A percentile compares a stretch with the other conserved stretches of the same genome.
Conservation (phyloP, 2,888 invertebrate genomes). For the Lumbricus terrestris region DNA sequence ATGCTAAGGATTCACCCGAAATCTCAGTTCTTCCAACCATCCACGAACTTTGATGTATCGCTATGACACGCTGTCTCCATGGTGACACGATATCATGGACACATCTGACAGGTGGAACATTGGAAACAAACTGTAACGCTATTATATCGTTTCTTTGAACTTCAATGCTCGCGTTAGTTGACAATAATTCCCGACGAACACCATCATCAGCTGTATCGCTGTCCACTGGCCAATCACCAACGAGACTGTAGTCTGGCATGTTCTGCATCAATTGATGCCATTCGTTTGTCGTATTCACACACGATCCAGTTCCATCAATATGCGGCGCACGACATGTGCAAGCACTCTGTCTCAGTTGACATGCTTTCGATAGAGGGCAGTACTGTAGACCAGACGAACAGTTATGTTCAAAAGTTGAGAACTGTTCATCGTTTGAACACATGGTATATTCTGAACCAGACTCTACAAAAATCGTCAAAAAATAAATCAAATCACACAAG, state of each 20-base stretch:
- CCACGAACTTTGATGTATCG: background rate
- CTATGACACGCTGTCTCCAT: background rate
- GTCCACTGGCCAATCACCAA: background rate
- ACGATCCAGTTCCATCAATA: background rate
- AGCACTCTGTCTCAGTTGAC: background rate
- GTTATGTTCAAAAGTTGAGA: background rate
- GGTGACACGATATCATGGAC: background rate
- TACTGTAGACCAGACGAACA: constrained; percentile 5
- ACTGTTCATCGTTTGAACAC: background rate
- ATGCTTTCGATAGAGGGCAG: background rate
- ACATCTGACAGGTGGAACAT: constrained; percentile 4
- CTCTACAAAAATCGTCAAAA: background rate
- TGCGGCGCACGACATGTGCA: background rate
- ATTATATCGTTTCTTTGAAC: background rate
- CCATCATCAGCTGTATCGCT: background rate
- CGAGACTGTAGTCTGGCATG: background rate
- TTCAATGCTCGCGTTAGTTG: background rate
- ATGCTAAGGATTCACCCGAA: background rate
- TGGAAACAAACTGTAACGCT: background rate
- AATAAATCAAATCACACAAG: background rate
- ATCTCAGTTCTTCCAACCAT: background rate
- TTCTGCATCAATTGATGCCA: background rate
- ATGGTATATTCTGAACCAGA: background rate
- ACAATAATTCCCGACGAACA: background rate
- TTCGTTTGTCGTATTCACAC: background rate